These are phyloP conservation scores for Scaptomyza pallida DNA, from an alignment of 1,140 invertebrate species.

Conservation along the genomic window DNA sequence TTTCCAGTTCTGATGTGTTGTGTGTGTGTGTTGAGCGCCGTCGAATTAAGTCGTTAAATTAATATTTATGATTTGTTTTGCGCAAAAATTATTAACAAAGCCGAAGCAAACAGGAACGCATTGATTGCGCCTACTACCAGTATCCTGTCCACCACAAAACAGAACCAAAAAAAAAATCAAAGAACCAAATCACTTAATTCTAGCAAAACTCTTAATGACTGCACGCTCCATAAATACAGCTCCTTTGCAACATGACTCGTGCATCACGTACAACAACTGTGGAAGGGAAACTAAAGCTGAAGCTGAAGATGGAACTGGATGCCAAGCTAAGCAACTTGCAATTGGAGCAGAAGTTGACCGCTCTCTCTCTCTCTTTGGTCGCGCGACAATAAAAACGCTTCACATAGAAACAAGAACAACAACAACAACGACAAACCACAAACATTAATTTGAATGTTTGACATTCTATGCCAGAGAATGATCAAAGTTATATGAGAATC, in stretches of 20 bases:
- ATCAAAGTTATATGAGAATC: conserved; percentile 67
- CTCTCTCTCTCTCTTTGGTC: no score
- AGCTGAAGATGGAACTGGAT: background rate
- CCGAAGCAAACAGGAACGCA: conserved; percentile 13
- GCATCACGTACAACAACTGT: conserved; percentile 52
- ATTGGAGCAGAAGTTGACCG: conserved; percentile 44
- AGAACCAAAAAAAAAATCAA: background rate
- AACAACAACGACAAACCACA: conserved; percentile 45
- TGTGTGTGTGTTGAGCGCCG: conserved; percentile 25
- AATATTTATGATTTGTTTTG: conserved; percentile 81
- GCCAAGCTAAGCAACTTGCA: conserved; percentile 28
- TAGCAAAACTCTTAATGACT: conserved; percentile 72
- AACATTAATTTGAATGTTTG: conserved; percentile 75
- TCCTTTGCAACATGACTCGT: conserved; percentile 59
- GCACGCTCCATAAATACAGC: conserved; percentile 67
- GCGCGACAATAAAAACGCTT: conserved; percentile 33
- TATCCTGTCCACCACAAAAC: conserved; percentile 19
- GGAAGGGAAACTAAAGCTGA: conserved; percentile 20
- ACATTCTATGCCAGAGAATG: conserved; percentile 64
- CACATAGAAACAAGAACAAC: conserved; percentile 6
- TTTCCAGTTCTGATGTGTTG: no score
- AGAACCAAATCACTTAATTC: conserved; percentile 44
- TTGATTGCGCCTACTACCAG: conserved; percentile 49
- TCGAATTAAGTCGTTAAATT: conserved; percentile 80
- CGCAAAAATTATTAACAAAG: conserved; percentile 63